Evolutionary conservation across 2,888 invertebrate genomes (phyloP).

Genomic region (Netelia inedita): DNA sequence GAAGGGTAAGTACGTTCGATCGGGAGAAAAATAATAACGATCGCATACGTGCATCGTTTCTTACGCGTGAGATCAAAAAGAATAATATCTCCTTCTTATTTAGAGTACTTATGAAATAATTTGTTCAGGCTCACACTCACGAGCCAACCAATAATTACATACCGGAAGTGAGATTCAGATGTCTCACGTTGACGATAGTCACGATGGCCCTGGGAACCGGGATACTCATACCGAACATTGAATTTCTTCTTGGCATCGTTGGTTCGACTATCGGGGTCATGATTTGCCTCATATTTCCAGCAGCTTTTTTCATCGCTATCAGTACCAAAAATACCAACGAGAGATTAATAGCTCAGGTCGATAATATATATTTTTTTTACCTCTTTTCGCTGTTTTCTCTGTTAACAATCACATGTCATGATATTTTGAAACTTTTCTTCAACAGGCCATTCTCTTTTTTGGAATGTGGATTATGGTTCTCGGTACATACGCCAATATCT

Average conservation of each 20-base stretch:
- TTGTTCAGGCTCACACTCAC: conserved; percentile 88
- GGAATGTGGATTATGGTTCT: conserved; percentile 95
- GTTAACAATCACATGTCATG: conserved; percentile 12
- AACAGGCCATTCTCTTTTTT: conserved; percentile 90
- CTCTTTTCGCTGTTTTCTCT: not conserved
- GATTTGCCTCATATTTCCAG: conserved; percentile 97
- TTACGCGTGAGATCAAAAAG: conserved; percentile 12
- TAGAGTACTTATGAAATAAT: conserved; percentile 6
- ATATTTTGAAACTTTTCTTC: conserved; percentile 2
- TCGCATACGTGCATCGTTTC: no score
- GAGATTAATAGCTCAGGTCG: conserved; percentile 92
- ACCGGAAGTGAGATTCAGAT: conserved; percentile 93
- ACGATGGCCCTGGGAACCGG: conserved; percentile 91
- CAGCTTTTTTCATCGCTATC: conserved; percentile 94
- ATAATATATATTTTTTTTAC: conserved; percentile 49
- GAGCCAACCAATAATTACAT: conserved; percentile 90
- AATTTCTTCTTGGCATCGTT: conserved; percentile 96
- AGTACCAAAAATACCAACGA: conserved; percentile 95
- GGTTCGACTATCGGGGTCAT: conserved; percentile 98
- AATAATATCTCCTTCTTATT: conserved; percentile 28
- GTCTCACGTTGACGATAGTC: conserved; percentile 93
- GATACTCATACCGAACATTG: conserved; percentile 96
- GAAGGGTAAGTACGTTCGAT: conserved; percentile 70
- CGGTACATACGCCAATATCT: conserved; percentile 95
- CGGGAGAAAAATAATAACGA: not conserved